A percentile compares a stretch with the other conserved stretches of the same genome.
Evolutionary conservation across 1,140 invertebrate species (phyloP).

Genomic region (Aplysia californica): DNA sequence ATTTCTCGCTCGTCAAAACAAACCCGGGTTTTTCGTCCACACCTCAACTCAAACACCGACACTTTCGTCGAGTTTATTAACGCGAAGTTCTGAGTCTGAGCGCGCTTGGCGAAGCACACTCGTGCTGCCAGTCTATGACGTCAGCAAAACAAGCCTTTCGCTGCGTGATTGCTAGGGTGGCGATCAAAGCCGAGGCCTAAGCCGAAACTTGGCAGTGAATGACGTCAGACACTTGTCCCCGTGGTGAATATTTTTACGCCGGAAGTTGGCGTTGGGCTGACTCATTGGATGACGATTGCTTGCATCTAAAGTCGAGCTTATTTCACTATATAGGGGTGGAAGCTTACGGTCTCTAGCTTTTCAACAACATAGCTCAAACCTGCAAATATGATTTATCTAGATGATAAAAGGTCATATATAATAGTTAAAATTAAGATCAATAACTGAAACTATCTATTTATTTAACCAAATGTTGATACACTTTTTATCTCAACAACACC

Average conservation of each 20-base stretch:
- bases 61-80: too few species aligned
- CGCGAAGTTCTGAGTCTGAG: too few species aligned
- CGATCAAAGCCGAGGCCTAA: background rate
- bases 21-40: too few species aligned
- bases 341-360: background rate
- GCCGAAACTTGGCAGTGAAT: background rate
- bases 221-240: conserved; percentile 33
- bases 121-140: conserved; percentile 11
- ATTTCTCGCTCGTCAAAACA: too few species aligned
- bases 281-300: conserved; percentile 31
- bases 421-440: background rate
- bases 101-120: background rate
- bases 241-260: conserved; percentile 11
- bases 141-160: conserved; percentile 26
- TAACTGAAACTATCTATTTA: background rate
- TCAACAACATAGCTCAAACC: too few species aligned
- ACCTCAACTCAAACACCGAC: too few species aligned
- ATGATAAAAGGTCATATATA: background rate
- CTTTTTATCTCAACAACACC: conserved; percentile 4
- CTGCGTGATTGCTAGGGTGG: background rate
- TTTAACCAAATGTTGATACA: background rate
- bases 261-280: conserved; percentile 25
- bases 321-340: background rate
- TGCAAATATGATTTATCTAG: background rate
- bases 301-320: background rate